phyloP scores from a whole-genome alignment of 2,888 invertebrate species.

The Drosophila pseudotalamancana region DNA sequence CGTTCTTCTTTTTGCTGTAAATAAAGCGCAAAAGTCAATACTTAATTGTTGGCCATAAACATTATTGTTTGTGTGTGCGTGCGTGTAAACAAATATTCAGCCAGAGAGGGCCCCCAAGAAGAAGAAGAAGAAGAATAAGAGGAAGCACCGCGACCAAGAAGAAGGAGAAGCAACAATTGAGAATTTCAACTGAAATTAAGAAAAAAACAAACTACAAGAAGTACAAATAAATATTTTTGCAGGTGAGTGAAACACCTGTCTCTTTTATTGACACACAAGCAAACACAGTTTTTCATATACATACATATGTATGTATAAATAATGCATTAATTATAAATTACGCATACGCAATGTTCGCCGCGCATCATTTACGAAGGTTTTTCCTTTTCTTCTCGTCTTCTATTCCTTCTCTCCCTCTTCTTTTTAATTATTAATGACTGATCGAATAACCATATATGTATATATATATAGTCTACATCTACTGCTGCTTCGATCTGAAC shows the following conservation, averaged over 20 bases:
- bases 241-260: conserved; percentile 13
- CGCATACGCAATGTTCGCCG: background rate
- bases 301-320: background rate
- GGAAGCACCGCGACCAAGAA: background rate
- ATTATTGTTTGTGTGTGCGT: conserved; percentile 43
- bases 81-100: conserved; percentile 42
- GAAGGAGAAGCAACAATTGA: background rate
- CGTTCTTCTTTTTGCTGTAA: conserved; percentile 20
- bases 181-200: conserved; percentile 27
- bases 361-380: no score
- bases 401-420: no score
- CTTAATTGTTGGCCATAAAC: conserved; percentile 50
- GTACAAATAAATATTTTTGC: conserved; percentile 1
- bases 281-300: background rate
- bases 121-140: background rate
- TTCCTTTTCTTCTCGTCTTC: no score
- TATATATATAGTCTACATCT: no score
- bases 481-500: no score
- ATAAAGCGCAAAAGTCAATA: conserved; percentile 50
- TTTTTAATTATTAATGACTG: no score
- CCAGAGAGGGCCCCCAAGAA: no score
- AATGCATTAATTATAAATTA: background rate
- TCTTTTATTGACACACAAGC: conserved; percentile 8
- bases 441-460: no score
- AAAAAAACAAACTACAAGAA: conserved; percentile 1